Base-by-base conservation (phyloP, 2,797 vertebrate species). In the Semaprochilodus insignis region DNA sequence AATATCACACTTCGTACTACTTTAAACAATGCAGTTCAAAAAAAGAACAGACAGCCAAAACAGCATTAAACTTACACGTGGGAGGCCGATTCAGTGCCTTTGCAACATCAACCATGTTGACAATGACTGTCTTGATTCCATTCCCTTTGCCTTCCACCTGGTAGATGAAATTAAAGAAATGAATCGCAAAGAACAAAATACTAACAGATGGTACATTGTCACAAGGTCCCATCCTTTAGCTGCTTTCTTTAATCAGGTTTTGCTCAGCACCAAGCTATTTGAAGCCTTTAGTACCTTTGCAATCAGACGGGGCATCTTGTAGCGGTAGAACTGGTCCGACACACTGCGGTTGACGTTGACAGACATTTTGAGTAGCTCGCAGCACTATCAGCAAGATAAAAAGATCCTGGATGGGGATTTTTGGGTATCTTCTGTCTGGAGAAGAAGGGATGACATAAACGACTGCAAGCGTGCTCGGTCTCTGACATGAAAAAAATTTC, bases 381-480 rank as follows among this genome's bases (percentile, higher is more conserved):
- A 93, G 94, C 94, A 95, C 96, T 99, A 98, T 98, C 97, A 97
- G 97, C 96, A 97, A 97, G 95, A 95, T 95, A 97, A 97, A 96
- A 97, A 96, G 96, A 97, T 97, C 96, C 97, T 97, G 96, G 96
- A 97, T 96, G 96, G 96, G 96, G 97, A 97, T 97, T 97, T 99
- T 98, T 98, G 95, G 96, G 97, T 98, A 98, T 99, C 97, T 99
- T 99, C 97, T 99, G 97, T 97, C 97, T 99, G 97, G 97, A 99
- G 98, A 98, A 97, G 96, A 98, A 96, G 96, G 97, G 97, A 98
- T 99, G 98, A 99, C 97, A 99, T 99, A 99, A 99, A 99, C 98
- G 95, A 97, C 96, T 99, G 97, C 96, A 99, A 98, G 96, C 97
- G 96, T 94, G 97, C 98, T 98, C 96, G 95, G 97, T 98, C 98